Conservation (phyloP, 1,140 invertebrate genomes). For the Hypothenemus hampei region DNA sequence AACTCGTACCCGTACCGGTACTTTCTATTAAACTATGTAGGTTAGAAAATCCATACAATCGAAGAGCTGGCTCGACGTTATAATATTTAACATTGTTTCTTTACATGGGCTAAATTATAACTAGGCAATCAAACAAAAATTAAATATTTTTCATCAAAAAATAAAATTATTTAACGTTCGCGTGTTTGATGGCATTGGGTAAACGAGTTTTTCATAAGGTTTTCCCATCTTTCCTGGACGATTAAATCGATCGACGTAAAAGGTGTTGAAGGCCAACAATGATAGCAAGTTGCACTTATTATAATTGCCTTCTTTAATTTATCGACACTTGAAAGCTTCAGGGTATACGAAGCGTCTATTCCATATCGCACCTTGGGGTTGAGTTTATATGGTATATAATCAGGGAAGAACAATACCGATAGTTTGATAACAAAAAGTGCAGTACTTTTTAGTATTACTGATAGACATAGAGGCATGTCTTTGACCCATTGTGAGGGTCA, state of each 20-base stretch:
- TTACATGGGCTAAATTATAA: constrained; percentile 4
- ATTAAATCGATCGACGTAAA: background rate
- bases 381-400: too few species aligned
- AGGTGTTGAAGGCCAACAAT: background rate
- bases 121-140: background rate
- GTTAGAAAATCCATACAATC: constrained; percentile 37
- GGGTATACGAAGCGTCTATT: too few species aligned
- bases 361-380: too few species aligned
- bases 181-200: constrained; percentile 3
- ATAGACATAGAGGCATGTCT: constrained; percentile 9
- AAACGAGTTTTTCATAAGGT: constrained; percentile 6
- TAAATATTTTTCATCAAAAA: background rate
- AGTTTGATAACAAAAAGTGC: too few species aligned
- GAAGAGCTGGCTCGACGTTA: constrained; percentile 9
- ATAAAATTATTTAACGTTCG: background rate
- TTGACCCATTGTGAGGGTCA: constrained; percentile 16
- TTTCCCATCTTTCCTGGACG: background rate
- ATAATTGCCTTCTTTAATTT: too few species aligned
- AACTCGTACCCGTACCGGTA: constrained; percentile 29
- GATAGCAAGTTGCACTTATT: too few species aligned
- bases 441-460: background rate
- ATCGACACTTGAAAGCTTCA: too few species aligned
- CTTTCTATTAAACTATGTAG: constrained; percentile 42
- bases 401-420: too few species aligned
- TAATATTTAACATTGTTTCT: constrained; percentile 11